Conservation (phyloP, 2,113 vertebrate genomes). For the Hydrochoerus hydrochaeris region DNA sequence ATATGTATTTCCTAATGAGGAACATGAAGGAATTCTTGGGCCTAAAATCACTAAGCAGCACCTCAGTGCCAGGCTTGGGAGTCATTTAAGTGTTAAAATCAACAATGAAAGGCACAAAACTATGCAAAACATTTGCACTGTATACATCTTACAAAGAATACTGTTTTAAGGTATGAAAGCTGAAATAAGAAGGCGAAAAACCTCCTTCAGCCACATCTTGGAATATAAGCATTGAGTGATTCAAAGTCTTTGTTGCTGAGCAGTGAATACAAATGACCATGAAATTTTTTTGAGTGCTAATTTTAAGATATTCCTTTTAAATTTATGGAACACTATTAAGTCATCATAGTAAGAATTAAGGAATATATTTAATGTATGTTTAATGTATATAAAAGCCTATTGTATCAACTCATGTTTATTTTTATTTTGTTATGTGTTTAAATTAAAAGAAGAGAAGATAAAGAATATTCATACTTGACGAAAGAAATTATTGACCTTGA, state of each 20-base stretch:
- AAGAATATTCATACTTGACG: background rate
- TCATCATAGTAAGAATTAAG: background rate
- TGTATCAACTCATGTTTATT: conserved; percentile 36
- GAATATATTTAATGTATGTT: background rate
- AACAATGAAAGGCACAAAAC: background rate
- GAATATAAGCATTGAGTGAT: background rate
- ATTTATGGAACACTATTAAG: background rate
- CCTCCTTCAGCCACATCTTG: background rate
- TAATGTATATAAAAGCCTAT: conserved; percentile 58
- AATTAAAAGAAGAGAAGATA: conserved; percentile 24
- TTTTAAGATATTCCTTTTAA: background rate
- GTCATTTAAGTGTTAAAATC: background rate
- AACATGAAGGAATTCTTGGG: background rate
- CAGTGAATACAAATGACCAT: background rate
- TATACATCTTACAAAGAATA: background rate
- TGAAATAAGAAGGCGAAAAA: background rate
- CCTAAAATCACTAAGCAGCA: background rate
- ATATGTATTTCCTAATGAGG: background rate
- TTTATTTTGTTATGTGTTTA: conserved; percentile 47
- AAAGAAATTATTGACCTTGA: background rate
- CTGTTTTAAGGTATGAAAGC: background rate
- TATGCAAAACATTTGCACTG: background rate
- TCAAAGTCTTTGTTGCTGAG: background rate
- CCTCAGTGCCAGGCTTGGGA: background rate
- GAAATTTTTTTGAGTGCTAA: background rate